A percentile compares a stretch with the other conserved stretches of the same genome.
phyloP scores from a whole-genome alignment of 2,888 invertebrate species.

The Camptogramma bilineatum region DNA sequence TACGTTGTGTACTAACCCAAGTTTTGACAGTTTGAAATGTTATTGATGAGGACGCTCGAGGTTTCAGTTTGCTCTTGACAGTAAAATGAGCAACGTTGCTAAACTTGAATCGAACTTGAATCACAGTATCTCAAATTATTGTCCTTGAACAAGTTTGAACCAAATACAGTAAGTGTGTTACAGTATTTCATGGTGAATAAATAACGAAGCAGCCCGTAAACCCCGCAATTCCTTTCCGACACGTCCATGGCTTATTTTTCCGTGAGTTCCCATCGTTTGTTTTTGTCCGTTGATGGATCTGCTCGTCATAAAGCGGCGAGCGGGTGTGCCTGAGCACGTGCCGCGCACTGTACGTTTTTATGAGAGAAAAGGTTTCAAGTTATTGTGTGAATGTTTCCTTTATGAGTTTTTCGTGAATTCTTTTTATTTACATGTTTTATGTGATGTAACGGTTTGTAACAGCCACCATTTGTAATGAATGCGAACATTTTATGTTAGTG shows the following conservation, averaged over 20 bases:
- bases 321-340: slow-evolving; percentile 40
- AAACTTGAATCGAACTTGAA: slow-evolving; percentile 6
- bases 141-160: background rate
- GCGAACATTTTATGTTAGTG: background rate
- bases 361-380: slow-evolving; percentile 39
- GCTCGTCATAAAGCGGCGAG: slow-evolving; percentile 52
- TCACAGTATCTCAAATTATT: background rate
- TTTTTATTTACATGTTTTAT: slow-evolving; percentile 30
- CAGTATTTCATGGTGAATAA: background rate
- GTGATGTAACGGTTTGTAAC: slow-evolving; percentile 18
- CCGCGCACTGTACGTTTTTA: slow-evolving; percentile 34
- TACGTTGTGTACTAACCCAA: slow-evolving; percentile 10
- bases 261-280: slow-evolving; percentile 51
- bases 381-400: slow-evolving; percentile 44
- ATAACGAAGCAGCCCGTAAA: slow-evolving; percentile 4
- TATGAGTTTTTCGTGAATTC: slow-evolving; percentile 31
- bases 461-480: slow-evolving; percentile 2
- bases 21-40: slow-evolving; percentile 28
- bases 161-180: background rate
- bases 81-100: slow-evolving; percentile 7
- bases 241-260: slow-evolving; percentile 46
- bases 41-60: slow-evolving; percentile 26
- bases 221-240: slow-evolving; percentile 23
- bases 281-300: slow-evolving; percentile 53
- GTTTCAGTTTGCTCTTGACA: slow-evolving; percentile 8